A percentile compares a stretch with the other conserved stretches of the same genome.
Conservation (phyloP, 30 jellyfish, hydroid and myxozoan genomes). For the Cassiopea andromeda region DNA sequence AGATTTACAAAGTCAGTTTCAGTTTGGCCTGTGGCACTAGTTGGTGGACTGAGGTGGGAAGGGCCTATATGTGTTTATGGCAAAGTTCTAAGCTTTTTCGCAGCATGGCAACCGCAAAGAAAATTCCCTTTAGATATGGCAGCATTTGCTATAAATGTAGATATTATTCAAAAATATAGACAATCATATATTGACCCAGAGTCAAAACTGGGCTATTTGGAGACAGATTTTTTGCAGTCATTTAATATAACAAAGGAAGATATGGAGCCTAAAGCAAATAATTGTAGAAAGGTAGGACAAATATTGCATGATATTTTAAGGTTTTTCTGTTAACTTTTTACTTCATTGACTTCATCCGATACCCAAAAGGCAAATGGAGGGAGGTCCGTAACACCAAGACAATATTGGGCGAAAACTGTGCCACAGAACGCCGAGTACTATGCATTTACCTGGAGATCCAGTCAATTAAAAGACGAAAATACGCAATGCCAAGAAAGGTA, state of each 20-base stretch:
- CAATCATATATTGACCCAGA: conserved; percentile 65
- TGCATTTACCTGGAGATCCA: too few relatives aligned
- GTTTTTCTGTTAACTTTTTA: too few relatives aligned
- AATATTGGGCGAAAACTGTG: too few relatives aligned
- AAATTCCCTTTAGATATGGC: conserved; percentile 95
- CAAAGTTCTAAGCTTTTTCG: conserved; percentile 73
- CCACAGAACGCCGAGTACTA: too few relatives aligned
- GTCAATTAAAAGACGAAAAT: too few relatives aligned
- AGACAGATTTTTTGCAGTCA: conserved; percentile 74
- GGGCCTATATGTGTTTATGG: conserved; percentile 93
- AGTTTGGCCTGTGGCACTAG: conserved; percentile 98
- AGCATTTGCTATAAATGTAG: conserved; percentile 76
- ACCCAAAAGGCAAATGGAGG: too few relatives aligned
- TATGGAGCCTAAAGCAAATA: conserved; percentile 87
- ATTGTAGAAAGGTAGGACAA: conserved; percentile 74
- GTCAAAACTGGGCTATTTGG: conserved; percentile 78
- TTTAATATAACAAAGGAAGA: conserved; percentile 54
- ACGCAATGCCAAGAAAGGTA: too few relatives aligned
- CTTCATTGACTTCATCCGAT: too few relatives aligned
- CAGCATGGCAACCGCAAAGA: conserved; percentile 87
- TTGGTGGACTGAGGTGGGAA: conserved; percentile 95
- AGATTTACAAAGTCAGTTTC: conserved; percentile 76
- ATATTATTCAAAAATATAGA: conserved; percentile 30
- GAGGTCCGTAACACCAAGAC: too few relatives aligned
- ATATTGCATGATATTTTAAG: too few relatives aligned